Conservation (phyloP, 2,113 vertebrate genomes). For the Tautogolabrus adspersus region DNA sequence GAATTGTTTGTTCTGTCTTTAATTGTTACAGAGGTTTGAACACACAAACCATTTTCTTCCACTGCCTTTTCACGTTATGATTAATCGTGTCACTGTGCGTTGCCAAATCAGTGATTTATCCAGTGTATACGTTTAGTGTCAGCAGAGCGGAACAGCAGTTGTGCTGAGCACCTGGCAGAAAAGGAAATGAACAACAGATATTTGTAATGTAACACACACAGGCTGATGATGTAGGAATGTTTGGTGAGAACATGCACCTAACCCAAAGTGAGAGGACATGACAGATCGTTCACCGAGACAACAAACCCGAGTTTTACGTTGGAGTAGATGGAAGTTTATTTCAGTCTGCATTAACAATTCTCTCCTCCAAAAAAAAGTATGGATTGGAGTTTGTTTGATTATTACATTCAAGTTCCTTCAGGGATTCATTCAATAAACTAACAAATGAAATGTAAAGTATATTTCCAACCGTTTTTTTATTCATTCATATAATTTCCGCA, state of each 20-base stretch:
- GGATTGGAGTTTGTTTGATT: no score
- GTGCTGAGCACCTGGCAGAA: conserved; percentile 62
- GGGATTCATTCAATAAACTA: no score
- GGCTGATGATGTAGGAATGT: not conserved
- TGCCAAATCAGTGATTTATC: conserved; percentile 68
- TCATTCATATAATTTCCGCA: no score
- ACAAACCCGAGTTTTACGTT: no score
- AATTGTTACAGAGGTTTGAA: conserved; percentile 58
- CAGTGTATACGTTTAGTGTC: conserved; percentile 62
- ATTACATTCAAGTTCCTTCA: no score
- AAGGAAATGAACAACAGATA: conserved; percentile 60
- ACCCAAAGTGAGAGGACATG: conserved; percentile 4
- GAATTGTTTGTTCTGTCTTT: conserved; percentile 61
- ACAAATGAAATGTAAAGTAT: no score
- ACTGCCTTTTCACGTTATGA: conserved; percentile 36
- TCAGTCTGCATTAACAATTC: no score
- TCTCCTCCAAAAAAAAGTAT: no score
- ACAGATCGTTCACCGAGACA: not conserved
- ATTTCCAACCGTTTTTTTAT: no score
- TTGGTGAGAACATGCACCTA: not conserved
- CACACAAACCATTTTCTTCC: conserved; percentile 41
- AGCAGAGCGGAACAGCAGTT: conserved; percentile 58
- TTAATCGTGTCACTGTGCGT: conserved; percentile 53
- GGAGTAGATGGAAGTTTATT: no score
- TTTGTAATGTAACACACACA: conserved; percentile 19